Conservation (phyloP, 1,140 invertebrate species). For the Zaprionus camerounensis region DNA sequence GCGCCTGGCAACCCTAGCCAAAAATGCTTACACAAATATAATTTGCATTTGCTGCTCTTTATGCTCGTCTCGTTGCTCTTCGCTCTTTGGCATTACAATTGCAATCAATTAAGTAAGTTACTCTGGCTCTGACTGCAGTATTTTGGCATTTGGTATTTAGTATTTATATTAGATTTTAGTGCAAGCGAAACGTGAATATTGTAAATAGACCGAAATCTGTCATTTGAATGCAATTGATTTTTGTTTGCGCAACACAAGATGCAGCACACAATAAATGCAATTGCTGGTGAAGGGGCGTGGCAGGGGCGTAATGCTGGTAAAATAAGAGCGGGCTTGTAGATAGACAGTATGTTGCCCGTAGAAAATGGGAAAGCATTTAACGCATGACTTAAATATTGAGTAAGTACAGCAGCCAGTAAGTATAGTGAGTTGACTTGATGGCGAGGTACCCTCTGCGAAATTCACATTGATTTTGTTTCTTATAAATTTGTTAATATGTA, state of each 20-base stretch:
- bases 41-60: neutral
- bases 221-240: slow-evolving; percentile 74
- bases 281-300: neutral
- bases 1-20: slow-evolving; percentile 31
- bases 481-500: neutral
- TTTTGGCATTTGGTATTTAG: slow-evolving; percentile 11
- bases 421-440: neutral
- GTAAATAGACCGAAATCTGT: slow-evolving; percentile 64
- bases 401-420: slow-evolving; percentile 28
- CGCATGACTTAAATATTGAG: slow-evolving; percentile 66
- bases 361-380: slow-evolving; percentile 73
- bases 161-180: slow-evolving; percentile 17
- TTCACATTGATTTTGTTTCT: neutral
- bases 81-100: neutral
- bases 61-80: neutral
- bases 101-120: slow-evolving; percentile 62
- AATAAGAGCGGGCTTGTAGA: neutral
- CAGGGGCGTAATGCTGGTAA: neutral
- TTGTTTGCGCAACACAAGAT: slow-evolving; percentile 58
- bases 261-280: slow-evolving; percentile 47
- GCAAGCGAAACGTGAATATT: slow-evolving; percentile 20
- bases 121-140: neutral
- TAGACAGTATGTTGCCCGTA: slow-evolving; percentile 35
- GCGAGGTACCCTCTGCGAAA: neutral
- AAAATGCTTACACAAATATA: slow-evolving; percentile 1